Evolutionary conservation across 2,113 vertebrate species (phyloP).

Genomic region (Crotalus viridis): DNA sequence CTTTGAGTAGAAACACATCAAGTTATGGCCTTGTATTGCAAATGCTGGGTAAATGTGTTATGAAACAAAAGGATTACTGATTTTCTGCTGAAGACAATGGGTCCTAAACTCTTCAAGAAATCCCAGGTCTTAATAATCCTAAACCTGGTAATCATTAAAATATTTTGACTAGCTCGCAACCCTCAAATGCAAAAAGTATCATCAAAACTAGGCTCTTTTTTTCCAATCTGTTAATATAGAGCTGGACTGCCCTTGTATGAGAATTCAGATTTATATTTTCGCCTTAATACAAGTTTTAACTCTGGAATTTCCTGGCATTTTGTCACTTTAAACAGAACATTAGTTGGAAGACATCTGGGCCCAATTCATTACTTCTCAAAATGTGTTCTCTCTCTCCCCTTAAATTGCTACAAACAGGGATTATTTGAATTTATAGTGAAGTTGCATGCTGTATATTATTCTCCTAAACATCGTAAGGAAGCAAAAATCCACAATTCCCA

Average conservation of each 20-base stretch:
- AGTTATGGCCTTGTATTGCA: not conserved
- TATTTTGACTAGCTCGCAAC: not conserved
- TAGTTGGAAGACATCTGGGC: conserved; percentile 47
- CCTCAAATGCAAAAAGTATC: not conserved
- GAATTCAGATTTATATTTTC: conserved; percentile 49
- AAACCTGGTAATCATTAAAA: not conserved
- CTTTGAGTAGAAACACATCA: not conserved
- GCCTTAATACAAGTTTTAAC: conserved; percentile 47
- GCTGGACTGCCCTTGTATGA: conserved; percentile 33
- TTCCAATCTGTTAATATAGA: not conserved
- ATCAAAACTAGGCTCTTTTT: not conserved
- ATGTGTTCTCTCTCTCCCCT: conserved; percentile 38
- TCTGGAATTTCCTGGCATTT: conserved; percentile 40
- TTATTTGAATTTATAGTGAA: conserved; percentile 66
- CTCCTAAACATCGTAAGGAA: conserved; percentile 58
- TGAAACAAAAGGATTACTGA: not conserved
- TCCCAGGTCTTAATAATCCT: not conserved
- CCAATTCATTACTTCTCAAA: conserved; percentile 42
- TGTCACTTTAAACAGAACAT: conserved; percentile 60
- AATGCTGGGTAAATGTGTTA: not conserved
- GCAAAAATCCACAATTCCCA: conserved; percentile 51
- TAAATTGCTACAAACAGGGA: conserved; percentile 54
- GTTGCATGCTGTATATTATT: conserved; percentile 47
- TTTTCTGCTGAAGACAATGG: rapidly evolving
- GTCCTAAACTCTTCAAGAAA: not conserved